Evolutionary conservation across 2,797 vertebrate species (phyloP).

Genomic region (Dicrostonyx torquatus): DNA sequence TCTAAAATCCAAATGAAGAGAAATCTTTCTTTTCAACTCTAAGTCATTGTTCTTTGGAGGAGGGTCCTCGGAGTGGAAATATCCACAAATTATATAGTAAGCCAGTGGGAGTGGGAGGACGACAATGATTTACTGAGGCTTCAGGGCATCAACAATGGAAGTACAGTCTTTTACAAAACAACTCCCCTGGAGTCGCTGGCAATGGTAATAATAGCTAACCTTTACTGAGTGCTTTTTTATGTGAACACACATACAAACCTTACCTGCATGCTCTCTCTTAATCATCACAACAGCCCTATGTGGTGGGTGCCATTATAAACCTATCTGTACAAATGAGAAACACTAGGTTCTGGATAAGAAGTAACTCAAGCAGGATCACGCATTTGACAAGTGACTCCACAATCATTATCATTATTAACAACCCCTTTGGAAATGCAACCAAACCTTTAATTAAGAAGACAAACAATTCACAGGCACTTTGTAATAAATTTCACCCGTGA

Average conservation of each 20-base stretch:
- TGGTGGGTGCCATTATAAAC: constrained; percentile 8
- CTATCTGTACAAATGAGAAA: constrained; percentile 56
- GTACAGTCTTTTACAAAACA: constrained; percentile 20
- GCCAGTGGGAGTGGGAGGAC: background rate
- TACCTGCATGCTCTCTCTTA: constrained; percentile 18
- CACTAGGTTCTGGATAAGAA: constrained; percentile 27
- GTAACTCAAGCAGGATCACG: constrained; percentile 5
- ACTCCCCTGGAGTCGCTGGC: constrained; percentile 2
- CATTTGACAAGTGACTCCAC: constrained; percentile 11
- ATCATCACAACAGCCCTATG: constrained; percentile 5
- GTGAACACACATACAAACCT: background rate
- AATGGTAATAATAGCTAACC: constrained; percentile 52
- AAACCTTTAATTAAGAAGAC: constrained; percentile 70
- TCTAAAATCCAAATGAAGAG: constrained; percentile 38
- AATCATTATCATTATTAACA: constrained; percentile 62
- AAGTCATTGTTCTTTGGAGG: background rate
- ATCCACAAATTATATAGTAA: constrained; percentile 39
- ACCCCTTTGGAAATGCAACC: constrained; percentile 36
- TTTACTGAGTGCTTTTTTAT: constrained; percentile 30
- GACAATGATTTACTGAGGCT: constrained; percentile 32
- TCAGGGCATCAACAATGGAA: background rate
- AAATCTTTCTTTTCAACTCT: constrained; percentile 47
- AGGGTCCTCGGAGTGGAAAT: constrained; percentile 15
- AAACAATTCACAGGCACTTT: constrained; percentile 58
- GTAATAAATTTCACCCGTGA: constrained; percentile 58